Evolutionary conservation across 2,113 vertebrate genomes (phyloP).

Genomic region (Zapornia atra): DNA sequence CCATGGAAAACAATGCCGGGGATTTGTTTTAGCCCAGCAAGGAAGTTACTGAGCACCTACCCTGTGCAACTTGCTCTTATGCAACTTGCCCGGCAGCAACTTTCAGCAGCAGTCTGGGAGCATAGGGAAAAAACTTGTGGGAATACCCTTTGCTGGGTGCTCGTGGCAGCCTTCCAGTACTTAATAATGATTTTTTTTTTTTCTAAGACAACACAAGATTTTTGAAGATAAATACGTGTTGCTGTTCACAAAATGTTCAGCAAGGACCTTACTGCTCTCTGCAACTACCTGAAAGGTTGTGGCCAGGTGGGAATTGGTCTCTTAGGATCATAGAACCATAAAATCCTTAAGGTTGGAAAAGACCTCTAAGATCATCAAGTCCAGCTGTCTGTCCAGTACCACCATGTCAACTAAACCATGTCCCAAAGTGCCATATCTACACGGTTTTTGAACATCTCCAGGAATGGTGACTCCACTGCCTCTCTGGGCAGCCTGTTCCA

Average conservation of each 20-base stretch:
- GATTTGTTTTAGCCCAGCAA: not conserved
- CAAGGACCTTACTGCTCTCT: not conserved
- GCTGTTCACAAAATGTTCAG: not conserved
- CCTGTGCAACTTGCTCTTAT: not conserved
- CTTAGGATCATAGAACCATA: too few relatives aligned
- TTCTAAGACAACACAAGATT: not conserved
- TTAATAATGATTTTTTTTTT: not conserved
- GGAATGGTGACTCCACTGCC: too few relatives aligned
- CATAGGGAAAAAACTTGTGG: slow-evolving; percentile 11
- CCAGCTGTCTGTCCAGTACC: too few relatives aligned
- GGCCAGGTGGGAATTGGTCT: too few relatives aligned
- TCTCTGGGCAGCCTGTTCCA: too few relatives aligned
- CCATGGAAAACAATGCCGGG: slow-evolving; percentile 22
- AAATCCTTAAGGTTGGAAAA: too few relatives aligned
- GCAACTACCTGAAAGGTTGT: too few relatives aligned
- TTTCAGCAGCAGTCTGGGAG: slow-evolving; percentile 27
- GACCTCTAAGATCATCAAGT: too few relatives aligned
- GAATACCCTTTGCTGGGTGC: not conserved
- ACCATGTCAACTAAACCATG: too few relatives aligned
- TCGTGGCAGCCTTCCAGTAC: slow-evolving; percentile 26
- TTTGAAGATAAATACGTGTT: not conserved
- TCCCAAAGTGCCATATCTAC: too few relatives aligned
- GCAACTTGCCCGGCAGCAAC: slow-evolving; percentile 45
- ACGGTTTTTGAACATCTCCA: too few relatives aligned
- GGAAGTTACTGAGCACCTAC: slow-evolving; percentile 27